These are phyloP conservation scores for Lucilia sericata DNA, from an alignment of 1,140 invertebrate species.

Conservation along the genomic window DNA sequence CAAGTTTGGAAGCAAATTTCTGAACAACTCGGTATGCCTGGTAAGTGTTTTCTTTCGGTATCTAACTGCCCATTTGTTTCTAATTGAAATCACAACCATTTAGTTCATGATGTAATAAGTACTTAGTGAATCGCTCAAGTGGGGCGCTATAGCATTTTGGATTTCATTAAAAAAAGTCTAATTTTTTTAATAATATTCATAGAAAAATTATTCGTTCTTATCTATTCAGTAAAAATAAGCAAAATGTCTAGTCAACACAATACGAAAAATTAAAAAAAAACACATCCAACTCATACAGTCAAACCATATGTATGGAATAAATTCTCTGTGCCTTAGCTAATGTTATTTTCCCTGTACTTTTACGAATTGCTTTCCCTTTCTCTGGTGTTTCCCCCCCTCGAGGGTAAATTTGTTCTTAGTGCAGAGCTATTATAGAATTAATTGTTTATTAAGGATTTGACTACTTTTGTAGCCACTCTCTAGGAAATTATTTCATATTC, in stretches of 20 bases:
- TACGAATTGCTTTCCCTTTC: too few relatives aligned
- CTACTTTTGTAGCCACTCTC: background rate
- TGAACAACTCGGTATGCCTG: conserved; percentile 65
- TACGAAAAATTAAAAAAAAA: too few relatives aligned
- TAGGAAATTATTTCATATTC: too few relatives aligned
- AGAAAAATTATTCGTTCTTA: conserved; percentile 1
- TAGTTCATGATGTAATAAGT: too few relatives aligned
- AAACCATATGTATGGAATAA: too few relatives aligned
- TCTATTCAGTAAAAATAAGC: background rate
- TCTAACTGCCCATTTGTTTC: background rate
- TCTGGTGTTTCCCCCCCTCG: too few relatives aligned
- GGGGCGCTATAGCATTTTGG: too few relatives aligned
- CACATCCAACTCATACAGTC: too few relatives aligned
- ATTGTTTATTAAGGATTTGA: background rate
- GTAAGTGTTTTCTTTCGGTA: conserved; percentile 52
- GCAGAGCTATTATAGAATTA: background rate
- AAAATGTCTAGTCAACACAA: background rate
- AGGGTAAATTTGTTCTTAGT: background rate
- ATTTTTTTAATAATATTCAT: background rate
- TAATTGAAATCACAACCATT: background rate
- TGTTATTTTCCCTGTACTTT: too few relatives aligned
- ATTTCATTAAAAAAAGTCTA: background rate
- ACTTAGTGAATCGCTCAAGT: too few relatives aligned
- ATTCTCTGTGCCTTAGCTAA: too few relatives aligned
- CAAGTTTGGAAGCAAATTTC: conserved; percentile 66